Evolutionary conservation across 2,797 vertebrate genomes (phyloP).

Genomic region (Pipistrellus pygmaeus): DNA sequence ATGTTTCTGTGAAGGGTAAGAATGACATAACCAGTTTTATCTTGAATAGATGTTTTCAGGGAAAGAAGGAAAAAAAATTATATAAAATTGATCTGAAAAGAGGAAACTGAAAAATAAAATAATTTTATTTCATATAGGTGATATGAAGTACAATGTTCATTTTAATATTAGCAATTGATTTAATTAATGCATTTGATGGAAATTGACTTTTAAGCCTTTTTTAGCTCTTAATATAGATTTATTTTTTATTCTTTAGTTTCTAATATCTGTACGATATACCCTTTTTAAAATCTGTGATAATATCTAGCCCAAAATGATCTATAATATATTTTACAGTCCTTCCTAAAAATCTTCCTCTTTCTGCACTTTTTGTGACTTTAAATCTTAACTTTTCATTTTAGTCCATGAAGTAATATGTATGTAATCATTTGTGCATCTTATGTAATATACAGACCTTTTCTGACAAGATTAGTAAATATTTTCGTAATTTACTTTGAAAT

Average conservation of each 20-base stretch:
- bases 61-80: conserved; percentile 51
- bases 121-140: conserved; percentile 19
- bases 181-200: conserved; percentile 50
- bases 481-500: conserved; percentile 57
- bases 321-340: background rate
- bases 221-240: conserved; percentile 16
- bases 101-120: conserved; percentile 57
- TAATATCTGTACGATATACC: background rate
- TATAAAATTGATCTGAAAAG: conserved; percentile 48
- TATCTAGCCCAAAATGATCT: conserved; percentile 34
- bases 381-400: conserved; percentile 56
- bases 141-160: conserved; percentile 31
- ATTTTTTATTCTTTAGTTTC: conserved; percentile 55
- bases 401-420: background rate
- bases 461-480: conserved; percentile 32
- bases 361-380: conserved; percentile 1
- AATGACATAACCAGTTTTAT: conserved; percentile 1
- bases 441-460: conserved; percentile 40
- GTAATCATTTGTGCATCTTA: background rate
- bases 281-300: conserved; percentile 30
- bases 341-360: conserved; percentile 12
- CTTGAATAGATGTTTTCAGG: conserved; percentile 24
- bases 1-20: conserved; percentile 42
- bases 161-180: conserved; percentile 36
- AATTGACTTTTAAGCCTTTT: conserved; percentile 27